phyloP scores from a whole-genome alignment of 1,140 invertebrate genomes.

The Anthonomus grandis region DNA sequence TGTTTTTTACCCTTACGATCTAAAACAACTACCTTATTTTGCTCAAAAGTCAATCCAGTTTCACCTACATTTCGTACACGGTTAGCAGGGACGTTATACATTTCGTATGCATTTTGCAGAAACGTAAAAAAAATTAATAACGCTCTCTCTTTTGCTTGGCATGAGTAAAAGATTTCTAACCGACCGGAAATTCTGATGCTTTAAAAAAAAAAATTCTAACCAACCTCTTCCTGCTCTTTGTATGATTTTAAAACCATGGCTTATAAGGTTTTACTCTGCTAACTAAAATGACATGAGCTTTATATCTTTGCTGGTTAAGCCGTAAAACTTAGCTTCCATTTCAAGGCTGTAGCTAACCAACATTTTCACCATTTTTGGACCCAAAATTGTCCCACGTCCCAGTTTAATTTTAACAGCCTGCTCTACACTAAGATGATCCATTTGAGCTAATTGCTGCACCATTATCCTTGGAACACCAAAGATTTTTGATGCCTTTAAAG shows the following conservation, averaged over 20 bases:
- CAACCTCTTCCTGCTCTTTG: not conserved
- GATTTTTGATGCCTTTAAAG: not conserved
- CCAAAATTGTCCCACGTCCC: not conserved
- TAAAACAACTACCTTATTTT: constrained; percentile 2
- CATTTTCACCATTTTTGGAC: not conserved
- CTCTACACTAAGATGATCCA: constrained; percentile 5
- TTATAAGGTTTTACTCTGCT: constrained; percentile 6
- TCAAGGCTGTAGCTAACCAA: constrained; percentile 7
- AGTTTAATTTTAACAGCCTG: constrained; percentile 6
- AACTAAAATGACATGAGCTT: constrained; percentile 9
- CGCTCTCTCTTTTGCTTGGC: constrained; percentile 15
- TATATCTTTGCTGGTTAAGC: constrained; percentile 2
- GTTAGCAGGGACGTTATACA: constrained; percentile 12
- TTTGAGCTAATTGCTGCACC: constrained; percentile 3
- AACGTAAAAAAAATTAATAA: constrained; percentile 10
- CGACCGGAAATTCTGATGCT: constrained; percentile 8
- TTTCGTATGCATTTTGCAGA: constrained; percentile 11
- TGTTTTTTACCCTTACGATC: constrained; percentile 43
- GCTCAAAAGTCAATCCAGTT: no score
- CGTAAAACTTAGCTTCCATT: constrained; percentile 9
- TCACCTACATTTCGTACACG: constrained; percentile 16
- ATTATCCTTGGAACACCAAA: constrained; percentile 7
- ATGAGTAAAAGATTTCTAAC: constrained; percentile 13
- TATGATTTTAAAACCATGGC: constrained; percentile 4
- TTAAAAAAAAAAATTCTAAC: constrained; percentile 12